phyloP scores from a whole-genome alignment of 2,888 invertebrate genomes.

The Dichetophora obliterata region DNA sequence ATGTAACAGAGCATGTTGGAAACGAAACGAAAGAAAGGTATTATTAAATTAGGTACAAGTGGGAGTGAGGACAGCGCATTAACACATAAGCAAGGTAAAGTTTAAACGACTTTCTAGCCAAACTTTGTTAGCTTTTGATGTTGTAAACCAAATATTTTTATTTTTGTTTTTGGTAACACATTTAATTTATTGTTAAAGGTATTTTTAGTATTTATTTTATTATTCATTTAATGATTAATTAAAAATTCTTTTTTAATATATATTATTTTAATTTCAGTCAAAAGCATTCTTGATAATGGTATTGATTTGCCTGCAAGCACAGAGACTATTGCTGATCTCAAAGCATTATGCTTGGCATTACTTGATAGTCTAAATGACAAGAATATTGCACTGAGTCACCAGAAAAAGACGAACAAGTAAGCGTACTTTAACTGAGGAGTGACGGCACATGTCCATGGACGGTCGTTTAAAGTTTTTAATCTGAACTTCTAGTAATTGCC shows the following conservation, averaged over 20 bases:
- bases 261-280: constrained; percentile 71
- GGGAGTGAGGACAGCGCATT: constrained; percentile 76
- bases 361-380: constrained; percentile 90
- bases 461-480: too few species aligned
- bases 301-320: constrained; percentile 74
- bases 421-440: neutral
- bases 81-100: constrained; percentile 84
- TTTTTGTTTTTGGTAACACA: constrained; percentile 22
- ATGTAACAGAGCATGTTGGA: constrained; percentile 76
- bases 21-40: constrained; percentile 80
- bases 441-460: too few species aligned
- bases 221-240: neutral
- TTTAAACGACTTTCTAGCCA: constrained; percentile 24
- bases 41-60: constrained; percentile 75
- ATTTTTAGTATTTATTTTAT: constrained; percentile 31
- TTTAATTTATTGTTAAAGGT: neutral
- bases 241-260: neutral
- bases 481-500: too few species aligned
- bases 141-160: constrained; percentile 30
- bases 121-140: constrained; percentile 27
- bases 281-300: constrained; percentile 80
- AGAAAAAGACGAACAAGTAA: constrained; percentile 87
- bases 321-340: constrained; percentile 81
- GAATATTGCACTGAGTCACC: constrained; percentile 85
- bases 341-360: constrained; percentile 82